Evolutionary conservation across 1,140 invertebrate genomes (phyloP).

Genomic region (Aphelinus certus): DNA sequence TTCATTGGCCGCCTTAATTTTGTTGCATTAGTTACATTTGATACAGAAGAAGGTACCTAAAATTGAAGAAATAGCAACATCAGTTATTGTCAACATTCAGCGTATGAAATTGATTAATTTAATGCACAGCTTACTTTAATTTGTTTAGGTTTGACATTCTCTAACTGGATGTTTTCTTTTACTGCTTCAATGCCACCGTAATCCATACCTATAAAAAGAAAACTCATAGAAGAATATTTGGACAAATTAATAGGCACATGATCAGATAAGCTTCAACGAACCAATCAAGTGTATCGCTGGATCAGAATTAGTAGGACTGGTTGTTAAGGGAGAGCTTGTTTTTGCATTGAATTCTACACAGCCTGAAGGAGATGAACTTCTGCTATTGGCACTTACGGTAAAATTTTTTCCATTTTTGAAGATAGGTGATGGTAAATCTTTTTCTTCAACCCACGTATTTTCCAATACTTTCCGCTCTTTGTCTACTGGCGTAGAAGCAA

Average conservation of each 20-base stretch:
- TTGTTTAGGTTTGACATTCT: slow-evolving; percentile 27
- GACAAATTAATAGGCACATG: too few relatives aligned
- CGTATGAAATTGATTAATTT: neutral
- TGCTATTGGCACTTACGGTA: slow-evolving; percentile 34
- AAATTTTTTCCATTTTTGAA: slow-evolving; percentile 46
- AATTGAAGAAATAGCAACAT: neutral
- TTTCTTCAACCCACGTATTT: slow-evolving; percentile 50
- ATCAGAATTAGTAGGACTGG: slow-evolving; percentile 49
- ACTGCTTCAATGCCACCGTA: slow-evolving; percentile 19
- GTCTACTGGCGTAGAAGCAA: slow-evolving; percentile 47
- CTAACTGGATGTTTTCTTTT: slow-evolving; percentile 40
- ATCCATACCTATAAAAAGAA: slow-evolving; percentile 19
- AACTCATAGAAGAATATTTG: neutral
- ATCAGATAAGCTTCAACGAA: slow-evolving; percentile 14
- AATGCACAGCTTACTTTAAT: slow-evolving; percentile 34
- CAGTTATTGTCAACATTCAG: neutral
- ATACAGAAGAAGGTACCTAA: slow-evolving; percentile 24
- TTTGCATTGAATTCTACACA: slow-evolving; percentile 46
- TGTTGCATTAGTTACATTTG: slow-evolving; percentile 47
- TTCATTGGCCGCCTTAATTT: slow-evolving; percentile 55
- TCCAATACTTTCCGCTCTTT: slow-evolving; percentile 46
- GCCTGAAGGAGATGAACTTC: slow-evolving; percentile 29
- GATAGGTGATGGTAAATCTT: slow-evolving; percentile 59
- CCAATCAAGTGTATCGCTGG: slow-evolving; percentile 48
- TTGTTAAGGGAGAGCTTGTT: slow-evolving; percentile 54